A percentile compares a stretch with the other conserved stretches of the same genome.
Conservation (phyloP, 2,888 invertebrate species). For the Xiphydria camelus region DNA sequence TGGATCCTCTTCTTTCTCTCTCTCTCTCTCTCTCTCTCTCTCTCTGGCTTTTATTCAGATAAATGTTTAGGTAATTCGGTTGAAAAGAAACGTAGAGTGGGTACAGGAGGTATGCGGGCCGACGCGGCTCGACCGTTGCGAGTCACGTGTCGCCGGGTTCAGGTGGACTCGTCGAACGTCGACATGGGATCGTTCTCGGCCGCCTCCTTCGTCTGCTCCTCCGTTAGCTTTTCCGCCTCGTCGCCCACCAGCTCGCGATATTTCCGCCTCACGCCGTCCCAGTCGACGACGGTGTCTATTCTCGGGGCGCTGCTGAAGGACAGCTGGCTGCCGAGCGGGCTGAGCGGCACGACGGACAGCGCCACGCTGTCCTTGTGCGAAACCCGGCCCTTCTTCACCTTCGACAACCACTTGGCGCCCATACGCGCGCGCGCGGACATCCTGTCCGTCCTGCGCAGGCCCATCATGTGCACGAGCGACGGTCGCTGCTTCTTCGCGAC, state of each 20-base stretch:
- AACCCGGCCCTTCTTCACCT: slow-evolving; percentile 83
- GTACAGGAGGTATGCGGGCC: too few relatives aligned
- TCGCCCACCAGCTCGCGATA: slow-evolving; percentile 76
- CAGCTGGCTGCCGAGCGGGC: slow-evolving; percentile 82
- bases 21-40: too few relatives aligned
- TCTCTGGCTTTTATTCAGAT: too few relatives aligned
- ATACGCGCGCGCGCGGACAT: slow-evolving; percentile 84
- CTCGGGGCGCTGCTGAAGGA: slow-evolving; percentile 75
- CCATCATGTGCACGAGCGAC: slow-evolving; percentile 82
- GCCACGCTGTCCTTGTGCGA: slow-evolving; percentile 78
- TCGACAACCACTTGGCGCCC: slow-evolving; percentile 86
- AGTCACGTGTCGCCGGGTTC: too few relatives aligned
- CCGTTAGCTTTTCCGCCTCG: slow-evolving; percentile 58
- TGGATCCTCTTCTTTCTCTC: too few relatives aligned
- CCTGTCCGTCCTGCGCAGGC: slow-evolving; percentile 68
- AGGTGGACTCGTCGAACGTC: slow-evolving; percentile 29
- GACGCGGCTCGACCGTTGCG: too few relatives aligned
- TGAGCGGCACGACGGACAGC: slow-evolving; percentile 78
- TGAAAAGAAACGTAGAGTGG: too few relatives aligned
- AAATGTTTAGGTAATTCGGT: too few relatives aligned
- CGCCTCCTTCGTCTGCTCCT: slow-evolving; percentile 36
- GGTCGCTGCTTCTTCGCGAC: slow-evolving; percentile 75
- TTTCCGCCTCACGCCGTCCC: slow-evolving; percentile 88
- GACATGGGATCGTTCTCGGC: slow-evolving; percentile 27
- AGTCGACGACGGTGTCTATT: slow-evolving; percentile 89